These are phyloP conservation scores for Xanthia togata DNA, from an alignment of 2,888 invertebrate genomes.

Conservation along the genomic window DNA sequence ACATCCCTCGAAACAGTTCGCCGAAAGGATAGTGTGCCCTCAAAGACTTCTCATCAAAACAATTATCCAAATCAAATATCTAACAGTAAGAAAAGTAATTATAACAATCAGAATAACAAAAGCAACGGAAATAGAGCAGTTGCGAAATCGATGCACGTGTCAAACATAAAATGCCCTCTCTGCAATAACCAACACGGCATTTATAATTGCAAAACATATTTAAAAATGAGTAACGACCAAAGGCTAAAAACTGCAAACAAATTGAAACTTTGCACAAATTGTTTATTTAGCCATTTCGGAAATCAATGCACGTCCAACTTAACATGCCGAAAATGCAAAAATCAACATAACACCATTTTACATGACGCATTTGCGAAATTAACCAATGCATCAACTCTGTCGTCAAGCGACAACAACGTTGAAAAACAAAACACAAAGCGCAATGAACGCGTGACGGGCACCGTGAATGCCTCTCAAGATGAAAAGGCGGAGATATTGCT, in stretches of 20 bases:
- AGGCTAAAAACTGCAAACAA: background rate
- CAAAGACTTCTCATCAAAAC: background rate
- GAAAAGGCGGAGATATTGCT: background rate
- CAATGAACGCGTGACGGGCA: background rate
- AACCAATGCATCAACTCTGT: background rate
- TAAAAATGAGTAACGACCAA: slow-evolving; percentile 3
- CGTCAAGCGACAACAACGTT: background rate
- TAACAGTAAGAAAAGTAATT: background rate
- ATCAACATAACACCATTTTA: slow-evolving; percentile 11
- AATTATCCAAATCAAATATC: slow-evolving; percentile 7
- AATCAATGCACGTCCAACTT: slow-evolving; percentile 3
- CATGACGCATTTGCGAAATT: background rate
- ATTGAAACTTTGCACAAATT: slow-evolving; percentile 19
- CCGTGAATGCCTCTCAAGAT: background rate
- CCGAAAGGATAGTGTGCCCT: slow-evolving; percentile 1
- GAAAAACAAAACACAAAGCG: background rate
- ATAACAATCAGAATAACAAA: background rate
- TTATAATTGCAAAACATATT: slow-evolving; percentile 14
- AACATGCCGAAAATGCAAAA: slow-evolving; percentile 8
- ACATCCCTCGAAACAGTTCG: background rate
- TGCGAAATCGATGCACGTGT: slow-evolving; percentile 17
- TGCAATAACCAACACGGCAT: slow-evolving; percentile 16
- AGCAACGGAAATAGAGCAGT: background rate
- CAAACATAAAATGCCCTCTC: slow-evolving; percentile 3
- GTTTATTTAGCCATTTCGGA: slow-evolving; percentile 3